Evolutionary conservation across 2,888 invertebrate species (phyloP), one percentile per base, ranked within the genome.

Genomic region (Micoletzkya japonica): DNA sequence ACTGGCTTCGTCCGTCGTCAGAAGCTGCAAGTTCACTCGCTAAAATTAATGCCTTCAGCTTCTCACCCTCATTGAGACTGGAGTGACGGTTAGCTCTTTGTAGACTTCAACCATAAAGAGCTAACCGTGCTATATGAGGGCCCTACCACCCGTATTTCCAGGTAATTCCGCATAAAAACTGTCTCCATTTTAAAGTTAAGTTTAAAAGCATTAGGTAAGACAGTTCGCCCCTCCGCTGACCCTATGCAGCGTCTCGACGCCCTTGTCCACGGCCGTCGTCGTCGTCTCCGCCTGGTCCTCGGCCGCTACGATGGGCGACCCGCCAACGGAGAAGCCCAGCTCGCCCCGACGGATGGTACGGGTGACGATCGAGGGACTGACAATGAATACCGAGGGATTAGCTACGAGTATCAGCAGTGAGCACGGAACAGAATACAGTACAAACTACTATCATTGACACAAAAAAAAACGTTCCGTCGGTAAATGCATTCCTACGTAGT

Each of bases 311-410:
- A 66, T 24, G 32, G 64, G 64, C 10, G 64, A 66, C 2, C 64
- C 64, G 24, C 36, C 36, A 3, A 28, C 64, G 1, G 64, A 66
- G 54, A 54, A 66, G 26, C n/a, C 52, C 26, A 66, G 36, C 37
- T 66, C 64, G 14, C 54, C 64, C 10, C 32, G 36, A 66, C 64
- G 64, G 54, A 66, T 66, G 28, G 49, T 20, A 37, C 64, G 64
- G 4, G 54, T 54, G 7, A 30, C 28, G 24, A 54, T 7, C 17
- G 30, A 20, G 17, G 52, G 30, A 26, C 36, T n/a, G n/a, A n/a
- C 36, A 66, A 52, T 66, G 63, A 1, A 66, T 36, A 28, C 7
- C 0, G 14, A 63, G 30, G 17, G 20, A 36, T n/a, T 58, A 34
- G 6, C n/a, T n/a, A n/a, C n/a, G n/a, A n/a, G n/a, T n/a, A n/a